Evolutionary conservation across 1,140 invertebrate genomes (phyloP), one percentile per base, ranked within the genome.

Genomic region (Drosophila kohkoa): DNA sequence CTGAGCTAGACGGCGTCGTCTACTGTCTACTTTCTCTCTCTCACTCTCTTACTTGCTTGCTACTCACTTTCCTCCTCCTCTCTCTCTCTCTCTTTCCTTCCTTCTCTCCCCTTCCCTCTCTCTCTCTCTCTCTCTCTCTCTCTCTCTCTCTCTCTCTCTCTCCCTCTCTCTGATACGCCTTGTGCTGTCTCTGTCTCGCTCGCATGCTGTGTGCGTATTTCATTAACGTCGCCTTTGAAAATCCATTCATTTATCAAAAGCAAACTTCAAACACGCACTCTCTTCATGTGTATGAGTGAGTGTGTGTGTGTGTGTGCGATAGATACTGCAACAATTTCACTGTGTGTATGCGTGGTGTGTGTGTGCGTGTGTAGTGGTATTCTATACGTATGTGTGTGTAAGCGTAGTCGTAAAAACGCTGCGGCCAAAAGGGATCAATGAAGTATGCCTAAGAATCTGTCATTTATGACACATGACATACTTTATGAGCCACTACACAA

Each of bases 171-270:
- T 28, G 10, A 45, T 13, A 16, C 38, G n/a, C 30, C n/a, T 20
- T 20, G 20, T 20, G 20, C 20, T 11, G 1, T 38, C 30, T 41
- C 11, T 41, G 7, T 41, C 38, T n/a, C 38, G 7, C 38, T 43
- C 41, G 11, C 41, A 43, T 13, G 3, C 41, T 70, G 48, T 72
- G 66, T 75, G 66, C 66, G 66, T 75, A 75, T 87, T 87, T 87
- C 83, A 87, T 87, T 88, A 87, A 87, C 83, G 83, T 87, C 83
- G 83, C 83, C 83, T 87, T 87, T 87, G 83, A 87, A 87, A 87
- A 87, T 87, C 83, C 83, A 88, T 87, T 87, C 83, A 87, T 87
- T 87, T 87, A 87, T 87, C 83, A 87, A 87, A 87, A 87, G 83
- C 83, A 88, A 87, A 87, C 83, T 87, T 87, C 80, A 88, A 87